Evolutionary conservation across 2,113 vertebrate species (phyloP).

Genomic region (Daboia siamensis): DNA sequence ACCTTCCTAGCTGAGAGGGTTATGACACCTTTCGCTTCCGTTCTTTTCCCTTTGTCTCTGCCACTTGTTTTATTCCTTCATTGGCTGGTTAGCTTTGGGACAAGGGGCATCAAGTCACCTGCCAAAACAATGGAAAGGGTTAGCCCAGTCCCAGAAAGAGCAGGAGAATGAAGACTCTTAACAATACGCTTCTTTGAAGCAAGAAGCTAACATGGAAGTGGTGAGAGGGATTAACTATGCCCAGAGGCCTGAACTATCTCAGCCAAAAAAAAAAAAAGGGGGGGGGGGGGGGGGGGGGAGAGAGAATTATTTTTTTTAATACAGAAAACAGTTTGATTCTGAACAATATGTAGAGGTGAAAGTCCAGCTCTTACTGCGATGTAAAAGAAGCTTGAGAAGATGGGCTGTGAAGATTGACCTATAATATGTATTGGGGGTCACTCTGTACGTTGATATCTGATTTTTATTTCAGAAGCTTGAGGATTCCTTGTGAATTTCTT

Average conservation of each 20-base stretch:
- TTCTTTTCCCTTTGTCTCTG: conserved; percentile 52
- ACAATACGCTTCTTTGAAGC: conserved; percentile 40
- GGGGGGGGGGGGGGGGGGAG: rapidly evolving
- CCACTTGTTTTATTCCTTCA: conserved; percentile 58
- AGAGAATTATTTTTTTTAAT: background rate
- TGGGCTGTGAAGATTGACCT: background rate
- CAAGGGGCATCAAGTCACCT: conserved; percentile 61
- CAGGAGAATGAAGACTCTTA: conserved; percentile 26
- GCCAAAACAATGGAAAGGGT: conserved; percentile 63
- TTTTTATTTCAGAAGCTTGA: background rate
- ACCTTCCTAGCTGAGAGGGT: background rate
- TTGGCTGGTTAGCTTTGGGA: conserved; percentile 61
- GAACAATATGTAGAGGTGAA: background rate
- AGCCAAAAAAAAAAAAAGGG: conserved; percentile 22
- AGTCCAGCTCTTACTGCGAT: background rate
- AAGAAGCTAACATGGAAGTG: background rate
- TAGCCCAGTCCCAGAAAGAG: conserved; percentile 17
- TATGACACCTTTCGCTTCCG: conserved; percentile 50
- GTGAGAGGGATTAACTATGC: conserved; percentile 23
- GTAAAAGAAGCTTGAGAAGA: background rate
- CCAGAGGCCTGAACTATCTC: conserved; percentile 28
- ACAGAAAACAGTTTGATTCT: conserved; percentile 1
- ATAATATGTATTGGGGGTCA: background rate
- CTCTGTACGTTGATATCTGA: background rate
- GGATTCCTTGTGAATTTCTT: background rate